These are phyloP conservation scores for Stenopsyche tienmushanensis DNA, from an alignment of 1,140 invertebrate species.

Conservation along the genomic window DNA sequence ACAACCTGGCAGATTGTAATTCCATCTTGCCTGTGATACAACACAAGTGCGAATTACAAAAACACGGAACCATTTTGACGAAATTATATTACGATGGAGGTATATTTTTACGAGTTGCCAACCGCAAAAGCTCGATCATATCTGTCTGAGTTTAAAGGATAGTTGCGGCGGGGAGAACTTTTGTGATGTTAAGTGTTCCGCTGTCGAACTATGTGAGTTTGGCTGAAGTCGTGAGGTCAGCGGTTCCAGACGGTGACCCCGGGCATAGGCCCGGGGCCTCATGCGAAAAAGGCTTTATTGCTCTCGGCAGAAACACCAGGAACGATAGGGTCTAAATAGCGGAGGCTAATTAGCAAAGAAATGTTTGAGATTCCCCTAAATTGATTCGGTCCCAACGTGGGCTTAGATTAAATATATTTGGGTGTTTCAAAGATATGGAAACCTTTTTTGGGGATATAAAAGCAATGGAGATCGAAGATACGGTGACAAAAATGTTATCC, in stretches of 20 bases:
- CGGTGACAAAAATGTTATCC: no score
- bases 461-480: no score
- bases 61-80: no score
- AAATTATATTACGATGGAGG: no score
- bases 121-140: not conserved
- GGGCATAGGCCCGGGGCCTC: not conserved
- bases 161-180: not conserved
- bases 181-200: conserved; percentile 6
- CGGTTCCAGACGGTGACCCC: not conserved
- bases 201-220: not conserved
- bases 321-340: not conserved
- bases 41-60: no score
- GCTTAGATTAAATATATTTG: no score
- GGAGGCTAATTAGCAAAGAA: not conserved
- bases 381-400: no score
- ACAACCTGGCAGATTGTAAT: no score
- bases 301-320: not conserved
- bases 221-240: not conserved
- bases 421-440: no score
- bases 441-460: no score
- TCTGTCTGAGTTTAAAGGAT: not conserved
- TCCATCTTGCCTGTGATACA: no score
- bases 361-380: no score
- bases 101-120: not conserved
- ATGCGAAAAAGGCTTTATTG: not conserved